Evolutionary conservation across 2,797 vertebrate genomes (phyloP).

Genomic region (Myotis daubentonii): DNA sequence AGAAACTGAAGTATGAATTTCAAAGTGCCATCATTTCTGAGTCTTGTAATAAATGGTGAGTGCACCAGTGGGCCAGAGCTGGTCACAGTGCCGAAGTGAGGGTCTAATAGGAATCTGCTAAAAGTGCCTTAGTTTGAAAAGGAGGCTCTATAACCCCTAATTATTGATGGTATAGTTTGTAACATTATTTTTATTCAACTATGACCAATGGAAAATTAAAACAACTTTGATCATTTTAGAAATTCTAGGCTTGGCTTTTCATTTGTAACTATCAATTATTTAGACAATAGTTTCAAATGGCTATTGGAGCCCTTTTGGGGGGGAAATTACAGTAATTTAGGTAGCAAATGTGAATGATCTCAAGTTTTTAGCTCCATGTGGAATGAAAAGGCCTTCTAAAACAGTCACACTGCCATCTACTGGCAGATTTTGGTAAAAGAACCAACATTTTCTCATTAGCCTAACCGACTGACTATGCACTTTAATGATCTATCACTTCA

Average conservation of each 20-base stretch:
- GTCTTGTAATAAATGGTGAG: conserved; percentile 66
- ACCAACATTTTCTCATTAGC: conserved; percentile 72
- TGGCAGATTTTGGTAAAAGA: conserved; percentile 83
- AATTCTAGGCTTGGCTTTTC: conserved; percentile 84
- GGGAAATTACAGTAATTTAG: conserved; percentile 82
- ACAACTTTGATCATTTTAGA: conserved; percentile 86
- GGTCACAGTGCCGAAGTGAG: conserved; percentile 52
- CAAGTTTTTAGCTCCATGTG: conserved; percentile 66
- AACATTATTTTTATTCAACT: conserved; percentile 82
- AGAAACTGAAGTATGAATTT: background rate
- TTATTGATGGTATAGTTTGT: conserved; percentile 75
- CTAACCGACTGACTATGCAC: conserved; percentile 47
- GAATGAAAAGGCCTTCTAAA: conserved; percentile 79
- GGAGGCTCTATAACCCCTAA: conserved; percentile 62
- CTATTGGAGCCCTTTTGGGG: conserved; percentile 76
- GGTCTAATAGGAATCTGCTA: conserved; percentile 68
- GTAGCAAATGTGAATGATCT: conserved; percentile 81
- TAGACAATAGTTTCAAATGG: conserved; percentile 85
- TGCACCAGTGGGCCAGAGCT: conserved; percentile 18
- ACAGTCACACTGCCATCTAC: conserved; percentile 90
- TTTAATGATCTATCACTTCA: conserved; percentile 66
- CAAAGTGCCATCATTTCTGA: conserved; percentile 58
- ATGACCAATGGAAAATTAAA: conserved; percentile 84
- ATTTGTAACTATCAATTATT: conserved; percentile 89
- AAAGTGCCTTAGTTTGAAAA: conserved; percentile 62